Evolutionary conservation across 1,140 invertebrate genomes (phyloP).

Genomic region (Rhyzopertha dominica): DNA sequence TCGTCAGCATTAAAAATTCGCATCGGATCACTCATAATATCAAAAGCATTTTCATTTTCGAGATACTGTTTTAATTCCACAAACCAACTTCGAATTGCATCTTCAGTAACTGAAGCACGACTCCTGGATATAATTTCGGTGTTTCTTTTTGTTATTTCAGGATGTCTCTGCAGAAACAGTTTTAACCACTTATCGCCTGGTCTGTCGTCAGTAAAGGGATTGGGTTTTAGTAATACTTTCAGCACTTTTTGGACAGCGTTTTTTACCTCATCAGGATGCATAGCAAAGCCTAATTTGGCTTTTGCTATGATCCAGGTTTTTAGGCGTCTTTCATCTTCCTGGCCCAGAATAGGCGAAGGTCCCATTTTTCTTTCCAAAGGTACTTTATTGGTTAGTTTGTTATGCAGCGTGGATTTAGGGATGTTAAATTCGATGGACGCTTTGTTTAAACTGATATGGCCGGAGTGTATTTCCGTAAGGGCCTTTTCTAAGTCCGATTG

Average conservation of each 20-base stretch:
- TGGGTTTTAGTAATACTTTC: constrained; percentile 13
- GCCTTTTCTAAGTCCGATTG: too few relatives aligned
- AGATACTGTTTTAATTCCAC: constrained; percentile 25
- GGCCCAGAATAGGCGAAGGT: constrained; percentile 4
- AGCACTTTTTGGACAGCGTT: constrained; percentile 8
- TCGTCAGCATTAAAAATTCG: constrained; percentile 44
- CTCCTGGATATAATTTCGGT: constrained; percentile 17
- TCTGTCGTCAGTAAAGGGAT: constrained; percentile 22
- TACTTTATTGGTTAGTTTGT: too few relatives aligned
- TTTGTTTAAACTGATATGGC: too few relatives aligned
- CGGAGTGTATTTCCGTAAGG: too few relatives aligned
- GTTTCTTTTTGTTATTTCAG: constrained; percentile 25
- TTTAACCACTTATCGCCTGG: constrained; percentile 37
- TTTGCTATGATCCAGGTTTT: constrained; percentile 12
- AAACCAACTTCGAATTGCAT: constrained; percentile 33
- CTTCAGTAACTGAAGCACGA: constrained; percentile 17
- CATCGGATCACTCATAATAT: constrained; percentile 31
- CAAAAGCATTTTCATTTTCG: constrained; percentile 7
- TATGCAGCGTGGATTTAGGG: too few relatives aligned
- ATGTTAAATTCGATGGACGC: too few relatives aligned
- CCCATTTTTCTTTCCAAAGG: constrained; percentile 7
- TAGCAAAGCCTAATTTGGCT: constrained; percentile 13
- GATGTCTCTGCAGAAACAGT: constrained; percentile 33
- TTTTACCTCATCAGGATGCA: constrained; percentile 3
- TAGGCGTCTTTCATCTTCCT: constrained; percentile 13